phyloP scores from a whole-genome alignment of 2,797 vertebrate species.

The Hoplostethus atlanticus region DNA sequence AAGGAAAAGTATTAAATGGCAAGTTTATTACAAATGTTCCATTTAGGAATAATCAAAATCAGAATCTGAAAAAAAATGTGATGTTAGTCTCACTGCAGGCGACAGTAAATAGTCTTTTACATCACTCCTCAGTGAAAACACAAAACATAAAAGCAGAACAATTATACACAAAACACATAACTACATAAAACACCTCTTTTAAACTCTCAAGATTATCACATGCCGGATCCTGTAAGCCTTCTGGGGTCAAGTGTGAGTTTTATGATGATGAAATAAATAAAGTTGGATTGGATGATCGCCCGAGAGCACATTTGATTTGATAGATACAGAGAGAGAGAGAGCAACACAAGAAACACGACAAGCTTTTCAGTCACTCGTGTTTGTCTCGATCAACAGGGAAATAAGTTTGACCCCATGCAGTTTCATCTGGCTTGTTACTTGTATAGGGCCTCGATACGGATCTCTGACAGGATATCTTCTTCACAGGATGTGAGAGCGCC shows the following conservation, averaged over 20 bases:
- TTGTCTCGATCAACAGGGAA: slow-evolving; percentile 58
- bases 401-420: slow-evolving; percentile 66
- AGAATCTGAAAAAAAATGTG: slow-evolving; percentile 76
- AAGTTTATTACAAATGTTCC: slow-evolving; percentile 80
- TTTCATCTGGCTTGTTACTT: slow-evolving; percentile 52
- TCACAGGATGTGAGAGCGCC: slow-evolving; percentile 78
- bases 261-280: no score
- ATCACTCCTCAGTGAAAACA: slow-evolving; percentile 75
- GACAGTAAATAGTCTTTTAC: slow-evolving; percentile 79
- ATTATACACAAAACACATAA: slow-evolving; percentile 63
- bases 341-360: slow-evolving; percentile 33
- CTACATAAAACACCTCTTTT: slow-evolving; percentile 66
- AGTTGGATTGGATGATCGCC: no score
- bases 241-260: slow-evolving; percentile 67
- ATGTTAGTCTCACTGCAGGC: slow-evolving; percentile 82
- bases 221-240: slow-evolving; percentile 44
- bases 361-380: slow-evolving; percentile 54
- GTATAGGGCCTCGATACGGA: slow-evolving; percentile 59
- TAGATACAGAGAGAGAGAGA: not conserved
- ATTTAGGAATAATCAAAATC: slow-evolving; percentile 81
- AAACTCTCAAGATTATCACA: slow-evolving; percentile 46
- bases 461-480: slow-evolving; percentile 71
- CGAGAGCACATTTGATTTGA: slow-evolving; percentile 46
- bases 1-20: slow-evolving; percentile 77
- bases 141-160: slow-evolving; percentile 70